A percentile compares a stretch with the other conserved stretches of the same genome.
phyloP scores from a whole-genome alignment of 1,140 invertebrate species.

The Samia ricini region DNA sequence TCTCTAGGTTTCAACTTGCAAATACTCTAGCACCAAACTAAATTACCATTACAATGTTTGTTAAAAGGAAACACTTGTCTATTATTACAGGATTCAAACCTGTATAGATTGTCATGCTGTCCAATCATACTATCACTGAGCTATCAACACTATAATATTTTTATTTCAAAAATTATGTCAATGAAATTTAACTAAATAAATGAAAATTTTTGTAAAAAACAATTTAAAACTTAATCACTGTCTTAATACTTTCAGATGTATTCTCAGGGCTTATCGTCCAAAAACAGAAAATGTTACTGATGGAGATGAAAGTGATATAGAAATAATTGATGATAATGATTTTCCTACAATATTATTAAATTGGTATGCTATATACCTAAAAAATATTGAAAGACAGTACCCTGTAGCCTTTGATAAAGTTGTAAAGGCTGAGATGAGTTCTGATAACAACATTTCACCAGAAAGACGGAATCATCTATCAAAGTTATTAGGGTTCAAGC shows the following conservation, averaged over 20 bases:
- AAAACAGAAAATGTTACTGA: slow-evolving; percentile 22
- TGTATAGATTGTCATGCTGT: too few relatives aligned
- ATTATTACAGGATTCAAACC: too few relatives aligned
- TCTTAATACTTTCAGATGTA: slow-evolving; percentile 61
- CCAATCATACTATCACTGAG: too few relatives aligned
- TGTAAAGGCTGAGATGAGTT: slow-evolving; percentile 73
- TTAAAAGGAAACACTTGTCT: too few relatives aligned
- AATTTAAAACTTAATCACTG: too few relatives aligned
- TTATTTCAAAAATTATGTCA: too few relatives aligned
- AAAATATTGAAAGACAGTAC: slow-evolving; percentile 80
- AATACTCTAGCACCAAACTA: too few relatives aligned
- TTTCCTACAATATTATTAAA: slow-evolving; percentile 39
- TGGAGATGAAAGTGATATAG: slow-evolving; percentile 65
- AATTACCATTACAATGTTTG: too few relatives aligned
- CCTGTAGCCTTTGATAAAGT: slow-evolving; percentile 82
- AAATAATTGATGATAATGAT: slow-evolving; percentile 65
- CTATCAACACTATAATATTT: too few relatives aligned
- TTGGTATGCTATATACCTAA: slow-evolving; percentile 77
- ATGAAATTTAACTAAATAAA: too few relatives aligned
- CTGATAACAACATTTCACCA: slow-evolving; percentile 40
- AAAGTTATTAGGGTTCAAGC: slow-evolving; percentile 74
- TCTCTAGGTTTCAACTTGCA: too few relatives aligned
- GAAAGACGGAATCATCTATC: slow-evolving; percentile 45
- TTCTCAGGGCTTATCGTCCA: slow-evolving; percentile 55
- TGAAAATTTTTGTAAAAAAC: too few relatives aligned